Conservation (phyloP, 1,140 invertebrate species). For the Drosophila melanica region DNA sequence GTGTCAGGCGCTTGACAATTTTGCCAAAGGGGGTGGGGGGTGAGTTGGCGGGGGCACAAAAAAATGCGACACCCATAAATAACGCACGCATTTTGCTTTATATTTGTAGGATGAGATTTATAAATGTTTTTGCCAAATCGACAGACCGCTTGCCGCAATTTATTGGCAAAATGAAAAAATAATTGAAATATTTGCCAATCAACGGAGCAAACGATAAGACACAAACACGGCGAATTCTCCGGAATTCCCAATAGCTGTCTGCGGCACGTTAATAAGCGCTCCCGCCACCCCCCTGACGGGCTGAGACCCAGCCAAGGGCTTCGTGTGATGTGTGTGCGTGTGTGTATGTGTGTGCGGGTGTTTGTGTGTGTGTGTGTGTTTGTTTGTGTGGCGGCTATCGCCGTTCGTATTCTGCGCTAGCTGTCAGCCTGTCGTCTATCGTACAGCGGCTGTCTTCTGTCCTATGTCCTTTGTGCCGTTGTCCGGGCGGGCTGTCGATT, state of each 20-base stretch:
- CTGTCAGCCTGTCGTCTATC: constrained; percentile 63
- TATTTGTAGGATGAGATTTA: constrained; percentile 70
- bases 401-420: constrained; percentile 53
- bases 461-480: constrained; percentile 43
- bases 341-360: constrained; percentile 13
- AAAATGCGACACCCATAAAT: constrained; percentile 60
- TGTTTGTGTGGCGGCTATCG: constrained; percentile 46
- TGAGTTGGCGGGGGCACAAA: background rate
- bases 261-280: constrained; percentile 78
- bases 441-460: constrained; percentile 4
- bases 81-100: constrained; percentile 70
- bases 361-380: constrained; percentile 8
- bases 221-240: constrained; percentile 36
- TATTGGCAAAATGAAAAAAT: constrained; percentile 79
- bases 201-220: constrained; percentile 48
- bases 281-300: background rate
- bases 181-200: constrained; percentile 82
- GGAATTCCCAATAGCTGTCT: constrained; percentile 81
- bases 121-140: constrained; percentile 62
- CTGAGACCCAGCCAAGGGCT: constrained; percentile 22
- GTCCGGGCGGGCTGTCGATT: constrained; percentile 73
- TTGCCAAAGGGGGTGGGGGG: background rate
- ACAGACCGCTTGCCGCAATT: constrained; percentile 61
- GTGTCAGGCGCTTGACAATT: constrained; percentile 75
- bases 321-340: background rate